Base-by-base conservation (phyloP, 2,113 vertebrate genomes). In the Larimichthys polyactis region DNA sequence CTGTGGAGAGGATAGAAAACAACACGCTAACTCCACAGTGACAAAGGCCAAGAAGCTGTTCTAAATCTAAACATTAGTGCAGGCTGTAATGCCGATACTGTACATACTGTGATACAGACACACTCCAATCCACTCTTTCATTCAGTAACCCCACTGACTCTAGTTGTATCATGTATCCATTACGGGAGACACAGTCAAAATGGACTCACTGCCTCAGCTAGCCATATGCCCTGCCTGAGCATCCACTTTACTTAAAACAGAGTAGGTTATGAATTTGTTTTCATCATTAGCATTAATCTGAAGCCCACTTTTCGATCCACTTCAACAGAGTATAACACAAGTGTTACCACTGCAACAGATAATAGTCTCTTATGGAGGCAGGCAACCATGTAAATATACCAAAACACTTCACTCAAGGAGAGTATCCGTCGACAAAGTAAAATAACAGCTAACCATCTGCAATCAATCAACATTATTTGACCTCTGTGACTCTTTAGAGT, bases 91-190 rank as follows among this genome's bases (percentile, higher is more conserved):
- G 75, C 78, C 78, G 15, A 77, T 75, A 36, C 69, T 40, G 8
- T 40, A 40, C 11, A 76, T 48, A 72, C 58, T 74, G 82, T 4
- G 71, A 68, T 83, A 64, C 36, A 81, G 49, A 78, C 81, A 86
- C 73, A 82, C 84, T 75, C 59, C 71, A 29, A 85, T 57, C 78
- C 69, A 49, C 82, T 77, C 65, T 57, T 51, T 81, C 75, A 87
- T 52, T 59, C 46, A 15, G 79, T 85, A 82, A 87, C 88, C 89
- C 79, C 64, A 62, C 78, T 86, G 90, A 86, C 81, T 88, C 85
- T 82, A 90, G 92, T 91, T 93, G 90, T 85, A 70, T 83, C 29
- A 55, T 79, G 66, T 87, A 78, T 83, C 81, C 58, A 90, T 91
- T 93, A 88, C 49, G 43, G 59, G 71, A 76, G 58, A 77, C 71